These are phyloP conservation scores for Nycticorax nycticorax DNA, from an alignment of 2,113 vertebrate species.

Conservation along the genomic window DNA sequence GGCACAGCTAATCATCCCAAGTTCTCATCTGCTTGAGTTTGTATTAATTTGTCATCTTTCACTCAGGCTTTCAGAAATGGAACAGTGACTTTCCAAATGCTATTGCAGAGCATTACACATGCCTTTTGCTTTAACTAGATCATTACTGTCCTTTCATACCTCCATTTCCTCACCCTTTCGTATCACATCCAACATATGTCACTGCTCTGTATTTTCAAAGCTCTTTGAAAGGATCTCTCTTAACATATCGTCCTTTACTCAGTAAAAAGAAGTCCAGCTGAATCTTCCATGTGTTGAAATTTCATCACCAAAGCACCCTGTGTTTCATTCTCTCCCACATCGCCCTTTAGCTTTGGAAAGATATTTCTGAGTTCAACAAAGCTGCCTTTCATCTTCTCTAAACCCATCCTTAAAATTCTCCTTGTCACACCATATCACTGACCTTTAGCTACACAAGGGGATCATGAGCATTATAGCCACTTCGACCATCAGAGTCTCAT, in stretches of 20 bases:
- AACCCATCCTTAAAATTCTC: neutral
- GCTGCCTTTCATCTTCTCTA: neutral
- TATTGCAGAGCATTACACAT: neutral
- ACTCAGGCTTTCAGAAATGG: neutral
- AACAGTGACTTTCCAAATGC: neutral
- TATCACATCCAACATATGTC: neutral
- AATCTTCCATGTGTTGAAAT: neutral
- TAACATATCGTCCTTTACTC: neutral
- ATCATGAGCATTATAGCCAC: neutral
- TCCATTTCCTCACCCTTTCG: neutral
- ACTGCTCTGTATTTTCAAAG: neutral
- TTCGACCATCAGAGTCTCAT: neutral
- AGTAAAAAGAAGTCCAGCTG: neutral
- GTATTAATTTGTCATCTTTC: neutral
- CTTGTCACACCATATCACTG: neutral
- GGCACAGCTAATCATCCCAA: neutral
- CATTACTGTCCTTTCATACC: neutral
- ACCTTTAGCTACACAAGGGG: neutral
- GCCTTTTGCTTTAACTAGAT: neutral
- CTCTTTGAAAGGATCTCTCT: neutral
- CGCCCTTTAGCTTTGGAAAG: neutral
- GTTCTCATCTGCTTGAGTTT: neutral
- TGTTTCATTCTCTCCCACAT: neutral
- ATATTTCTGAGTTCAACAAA: neutral
- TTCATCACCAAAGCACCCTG: neutral